phyloP scores from a whole-genome alignment of 2,113 vertebrate genomes.

The Cavia porcellus region DNA sequence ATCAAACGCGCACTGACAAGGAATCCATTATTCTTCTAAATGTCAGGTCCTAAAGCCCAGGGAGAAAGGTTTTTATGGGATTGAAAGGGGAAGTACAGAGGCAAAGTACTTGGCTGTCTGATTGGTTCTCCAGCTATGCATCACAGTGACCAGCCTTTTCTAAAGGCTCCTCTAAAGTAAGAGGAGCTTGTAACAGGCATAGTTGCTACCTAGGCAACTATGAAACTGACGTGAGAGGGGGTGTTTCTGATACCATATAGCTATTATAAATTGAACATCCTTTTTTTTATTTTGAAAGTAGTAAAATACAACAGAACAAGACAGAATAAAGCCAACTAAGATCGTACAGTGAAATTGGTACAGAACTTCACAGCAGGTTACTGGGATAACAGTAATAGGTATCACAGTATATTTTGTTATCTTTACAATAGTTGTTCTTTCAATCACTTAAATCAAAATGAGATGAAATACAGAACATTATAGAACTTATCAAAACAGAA shows the following conservation, averaged over 20 bases:
- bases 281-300: too few species aligned
- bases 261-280: not conserved
- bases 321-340: too few species aligned
- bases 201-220: not conserved
- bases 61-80: not conserved
- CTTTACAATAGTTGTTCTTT: too few species aligned
- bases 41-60: not conserved
- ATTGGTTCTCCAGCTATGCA: not conserved
- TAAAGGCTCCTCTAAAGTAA: not conserved
- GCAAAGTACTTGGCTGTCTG: not conserved
- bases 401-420: too few species aligned
- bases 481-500: too few species aligned
- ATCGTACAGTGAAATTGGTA: too few species aligned
- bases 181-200: not conserved
- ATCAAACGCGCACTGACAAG: not conserved
- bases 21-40: not conserved
- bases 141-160: not conserved
- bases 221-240: not conserved
- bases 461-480: too few species aligned
- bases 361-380: too few species aligned
- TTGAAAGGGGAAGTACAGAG: not conserved
- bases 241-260: not conserved
- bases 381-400: too few species aligned
- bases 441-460: too few species aligned
- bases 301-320: too few species aligned